Conservation (phyloP, 2,888 invertebrate genomes). For the Tiliacea citrago region DNA sequence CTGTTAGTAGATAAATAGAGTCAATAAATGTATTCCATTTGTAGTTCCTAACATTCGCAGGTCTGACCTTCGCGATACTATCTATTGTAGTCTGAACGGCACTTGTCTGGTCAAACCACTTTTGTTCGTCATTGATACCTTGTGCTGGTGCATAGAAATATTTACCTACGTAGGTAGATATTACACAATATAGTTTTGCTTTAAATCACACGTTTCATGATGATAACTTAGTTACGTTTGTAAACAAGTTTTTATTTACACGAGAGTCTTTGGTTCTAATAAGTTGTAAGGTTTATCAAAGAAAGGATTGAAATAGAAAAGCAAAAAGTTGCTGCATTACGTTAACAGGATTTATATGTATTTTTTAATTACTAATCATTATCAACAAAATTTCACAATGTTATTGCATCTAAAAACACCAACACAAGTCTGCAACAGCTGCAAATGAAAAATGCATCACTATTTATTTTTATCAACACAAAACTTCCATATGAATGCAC, state of each 20-base stretch:
- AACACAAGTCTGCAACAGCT: neutral
- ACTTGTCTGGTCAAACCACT: slow-evolving; percentile 70
- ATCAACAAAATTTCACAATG: slow-evolving; percentile 22
- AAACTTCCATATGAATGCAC: slow-evolving; percentile 50
- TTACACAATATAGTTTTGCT: slow-evolving; percentile 17
- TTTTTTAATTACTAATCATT: neutral
- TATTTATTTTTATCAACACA: slow-evolving; percentile 61
- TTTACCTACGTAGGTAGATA: slow-evolving; percentile 17
- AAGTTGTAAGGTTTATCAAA: slow-evolving; percentile 6
- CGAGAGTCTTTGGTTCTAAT: neutral
- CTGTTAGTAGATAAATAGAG: neutral
- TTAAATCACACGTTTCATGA: slow-evolving; percentile 33
- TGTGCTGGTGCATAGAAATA: slow-evolving; percentile 43
- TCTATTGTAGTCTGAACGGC: slow-evolving; percentile 63
- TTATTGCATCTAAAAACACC: slow-evolving; percentile 28
- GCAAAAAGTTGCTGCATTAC: neutral
- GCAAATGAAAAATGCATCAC: slow-evolving; percentile 56
- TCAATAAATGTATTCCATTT: slow-evolving; percentile 35
- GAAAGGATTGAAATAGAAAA: neutral
- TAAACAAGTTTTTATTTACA: slow-evolving; percentile 9
- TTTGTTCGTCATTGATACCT: slow-evolving; percentile 64
- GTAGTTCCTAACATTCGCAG: slow-evolving; percentile 43
- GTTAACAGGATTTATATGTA: neutral
- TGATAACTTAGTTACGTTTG: slow-evolving; percentile 18
- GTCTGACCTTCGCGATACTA: slow-evolving; percentile 73